These are phyloP conservation scores for Nansenia antarctica DNA, from an alignment of 2,113 vertebrate species.

Conservation along the genomic window DNA sequence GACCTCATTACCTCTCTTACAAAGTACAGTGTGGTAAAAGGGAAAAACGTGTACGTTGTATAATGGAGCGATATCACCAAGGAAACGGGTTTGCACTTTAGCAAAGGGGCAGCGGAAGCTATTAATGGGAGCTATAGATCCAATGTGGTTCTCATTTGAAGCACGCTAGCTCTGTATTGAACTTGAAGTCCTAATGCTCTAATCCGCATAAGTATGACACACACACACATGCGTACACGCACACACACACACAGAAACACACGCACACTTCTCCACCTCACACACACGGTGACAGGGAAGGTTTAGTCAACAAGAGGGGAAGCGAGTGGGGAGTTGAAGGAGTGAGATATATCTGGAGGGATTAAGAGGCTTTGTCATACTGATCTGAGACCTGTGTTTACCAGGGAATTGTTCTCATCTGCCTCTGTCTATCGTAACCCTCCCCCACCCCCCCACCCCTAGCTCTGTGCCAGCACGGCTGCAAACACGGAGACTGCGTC, in stretches of 20 bases:
- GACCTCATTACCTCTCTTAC: conserved; percentile 1
- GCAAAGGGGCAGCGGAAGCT: neutral
- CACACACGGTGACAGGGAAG: no score
- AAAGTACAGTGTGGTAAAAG: neutral
- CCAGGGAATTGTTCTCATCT: conserved; percentile 1
- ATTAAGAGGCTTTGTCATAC: conserved; percentile 10
- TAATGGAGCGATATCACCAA: conserved; percentile 30
- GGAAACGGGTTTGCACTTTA: neutral
- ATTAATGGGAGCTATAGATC: no score
- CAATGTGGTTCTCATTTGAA: neutral
- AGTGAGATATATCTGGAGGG: neutral
- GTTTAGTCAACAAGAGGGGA: neutral
- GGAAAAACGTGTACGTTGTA: neutral
- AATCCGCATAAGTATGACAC: conserved; percentile 26
- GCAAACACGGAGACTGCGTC: conserved; percentile 93
- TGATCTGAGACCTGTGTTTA: conserved; percentile 41
- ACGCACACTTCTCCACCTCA: no score
- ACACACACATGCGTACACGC: neutral
- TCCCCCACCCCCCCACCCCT: conserved; percentile 42
- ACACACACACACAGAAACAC: no score
- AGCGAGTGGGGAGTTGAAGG: neutral
- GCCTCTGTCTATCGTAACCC: neutral
- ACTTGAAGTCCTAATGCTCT: neutral
- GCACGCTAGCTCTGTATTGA: neutral
- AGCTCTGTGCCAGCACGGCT: conserved; percentile 93